These are phyloP conservation scores for Paramormyrops kingsleyae DNA, from an alignment of 2,113 vertebrate genomes.

Conservation along the genomic window DNA sequence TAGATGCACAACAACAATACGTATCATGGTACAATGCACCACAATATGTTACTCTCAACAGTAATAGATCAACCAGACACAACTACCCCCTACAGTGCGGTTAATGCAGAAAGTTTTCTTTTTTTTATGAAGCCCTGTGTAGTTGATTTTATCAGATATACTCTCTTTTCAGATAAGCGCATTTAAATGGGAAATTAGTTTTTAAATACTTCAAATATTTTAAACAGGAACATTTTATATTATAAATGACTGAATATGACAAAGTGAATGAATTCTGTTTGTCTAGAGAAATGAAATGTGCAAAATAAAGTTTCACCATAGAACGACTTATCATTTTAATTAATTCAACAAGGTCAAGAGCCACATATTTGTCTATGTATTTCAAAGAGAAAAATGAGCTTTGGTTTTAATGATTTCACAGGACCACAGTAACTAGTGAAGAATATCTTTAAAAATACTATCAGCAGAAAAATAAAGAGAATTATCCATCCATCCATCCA, in stretches of 20 bases:
- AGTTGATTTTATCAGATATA: background rate
- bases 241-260: background rate
- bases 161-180: background rate
- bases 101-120: background rate
- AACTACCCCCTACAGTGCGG: background rate
- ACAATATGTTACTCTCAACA: background rate
- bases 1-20: background rate
- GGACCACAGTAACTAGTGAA: conserved; percentile 6
- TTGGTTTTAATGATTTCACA: background rate
- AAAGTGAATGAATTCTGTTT: background rate
- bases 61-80: background rate
- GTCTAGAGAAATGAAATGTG: background rate
- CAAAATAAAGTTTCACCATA: background rate
- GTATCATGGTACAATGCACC: background rate
- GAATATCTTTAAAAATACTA: background rate
- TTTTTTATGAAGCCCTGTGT: background rate
- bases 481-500: background rate
- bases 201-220: background rate
- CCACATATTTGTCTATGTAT: background rate
- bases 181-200: background rate
- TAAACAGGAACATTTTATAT: background rate
- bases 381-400: background rate
- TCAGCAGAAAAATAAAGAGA: conserved; percentile 6
- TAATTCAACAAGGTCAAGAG: conserved; percentile 10
- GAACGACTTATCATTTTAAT: background rate